phyloP scores from a whole-genome alignment of 2,797 vertebrate species.

The Malacoctenus gilli region DNA sequence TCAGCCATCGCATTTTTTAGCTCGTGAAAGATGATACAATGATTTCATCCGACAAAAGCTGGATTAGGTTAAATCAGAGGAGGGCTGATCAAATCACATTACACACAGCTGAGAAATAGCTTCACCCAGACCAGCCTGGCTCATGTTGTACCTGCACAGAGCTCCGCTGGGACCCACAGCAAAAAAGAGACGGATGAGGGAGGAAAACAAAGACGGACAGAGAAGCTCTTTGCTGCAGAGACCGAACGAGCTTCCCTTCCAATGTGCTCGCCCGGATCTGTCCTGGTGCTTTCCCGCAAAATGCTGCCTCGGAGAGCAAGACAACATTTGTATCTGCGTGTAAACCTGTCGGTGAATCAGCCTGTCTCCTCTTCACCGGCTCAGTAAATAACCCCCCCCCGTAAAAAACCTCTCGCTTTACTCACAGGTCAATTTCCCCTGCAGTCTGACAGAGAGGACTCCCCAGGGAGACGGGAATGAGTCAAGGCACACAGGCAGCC shows the following conservation, averaged over 20 bases:
- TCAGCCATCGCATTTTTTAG: conserved; percentile 3
- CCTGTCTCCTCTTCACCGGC: conserved; percentile 50
- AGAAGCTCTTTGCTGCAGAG: conserved; percentile 24
- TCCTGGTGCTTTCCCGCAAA: conserved; percentile 29
- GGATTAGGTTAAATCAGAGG: conserved; percentile 33
- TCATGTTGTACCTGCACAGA: conserved; percentile 31
- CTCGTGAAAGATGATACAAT: not conserved
- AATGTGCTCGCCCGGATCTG: conserved; percentile 25
- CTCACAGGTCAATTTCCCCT: conserved; percentile 72
- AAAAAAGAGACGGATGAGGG: conserved; percentile 14
- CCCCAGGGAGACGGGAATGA: conserved; percentile 64
- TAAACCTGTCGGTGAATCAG: conserved; percentile 65
- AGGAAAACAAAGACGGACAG: conserved; percentile 15
- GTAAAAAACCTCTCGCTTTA: conserved; percentile 58
- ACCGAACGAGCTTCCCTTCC: conserved; percentile 1
- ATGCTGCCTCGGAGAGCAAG: conserved; percentile 5
- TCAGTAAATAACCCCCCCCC: conserved; percentile 64
- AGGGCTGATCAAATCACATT: conserved; percentile 14
- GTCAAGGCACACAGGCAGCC: conserved; percentile 56
- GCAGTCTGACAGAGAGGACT: conserved; percentile 65
- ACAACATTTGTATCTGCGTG: conserved; percentile 26
- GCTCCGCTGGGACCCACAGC: conserved; percentile 29
- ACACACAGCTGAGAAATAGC: conserved; percentile 15
- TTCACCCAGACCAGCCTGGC: conserved; percentile 14
- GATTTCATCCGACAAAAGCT: conserved; percentile 28